Evolutionary conservation across 1,140 invertebrate genomes (phyloP), one percentile per base, ranked within the genome.

Genomic region (Ceratitis capitata): DNA sequence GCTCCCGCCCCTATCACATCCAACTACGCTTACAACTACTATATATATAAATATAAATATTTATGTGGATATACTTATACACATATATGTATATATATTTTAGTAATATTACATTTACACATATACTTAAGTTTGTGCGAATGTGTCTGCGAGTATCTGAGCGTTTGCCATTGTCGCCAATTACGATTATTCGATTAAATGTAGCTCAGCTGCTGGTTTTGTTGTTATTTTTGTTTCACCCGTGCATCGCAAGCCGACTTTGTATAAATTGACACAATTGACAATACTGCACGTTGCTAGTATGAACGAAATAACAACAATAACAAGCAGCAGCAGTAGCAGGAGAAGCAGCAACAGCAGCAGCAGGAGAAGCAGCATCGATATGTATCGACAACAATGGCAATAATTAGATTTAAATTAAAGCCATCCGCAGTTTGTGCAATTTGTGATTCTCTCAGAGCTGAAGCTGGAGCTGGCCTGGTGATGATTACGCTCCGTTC

Each of bases 391-490:
- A 69, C 64, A 69, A 42, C 64, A 69, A 69, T 69, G 35, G 64
- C 64, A 69, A 69, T 69, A 69, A 69, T 69, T 69, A 69, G 32
- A 69, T 69, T 69, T 42, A 69, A 69, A 69, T 69, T 69, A 69
- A 69, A 69, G 64, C 64, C 64, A 69, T 69, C 64, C 64, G 35
- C 64, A 69, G 39, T 69, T 69, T 64, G 61, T 35, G 61, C 61
- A 64, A 64, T 64, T 69, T 42, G 35, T 39, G 16, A n/a, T 69
- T 39, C 64, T 4, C 64, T 35, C 64, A 69, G 64, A 9, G 64
- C 35, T 0, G 51, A n/a, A 4, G 51, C 19, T n/a, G 64, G 19
- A 4, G 51, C 19, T n/a, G 64, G 19, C 32, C 35, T 16, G n/a
- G n/a, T n/a, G 64, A 69, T 69, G 16, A 69, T 69, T 35, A 35